These are phyloP conservation scores for Murina feae DNA, from an alignment of 2,113 vertebrate genomes.

Conservation along the genomic window DNA sequence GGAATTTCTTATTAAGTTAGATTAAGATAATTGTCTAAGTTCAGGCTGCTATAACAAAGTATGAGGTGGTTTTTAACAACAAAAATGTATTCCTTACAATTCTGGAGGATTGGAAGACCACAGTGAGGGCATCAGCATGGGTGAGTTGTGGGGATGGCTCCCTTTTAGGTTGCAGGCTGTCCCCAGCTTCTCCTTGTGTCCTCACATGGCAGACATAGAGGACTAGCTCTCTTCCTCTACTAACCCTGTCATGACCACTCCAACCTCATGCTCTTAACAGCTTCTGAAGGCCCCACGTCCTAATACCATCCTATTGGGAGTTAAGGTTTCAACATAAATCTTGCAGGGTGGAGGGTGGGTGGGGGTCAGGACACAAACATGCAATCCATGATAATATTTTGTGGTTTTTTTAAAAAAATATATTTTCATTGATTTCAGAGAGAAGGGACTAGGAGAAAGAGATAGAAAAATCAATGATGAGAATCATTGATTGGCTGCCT, in stretches of 20 bases:
- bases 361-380: not conserved
- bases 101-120: not conserved
- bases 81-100: not conserved
- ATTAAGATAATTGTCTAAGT: not conserved
- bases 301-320: not conserved
- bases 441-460: too few species aligned
- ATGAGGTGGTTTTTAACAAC: not conserved
- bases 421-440: too few species aligned
- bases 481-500: too few species aligned
- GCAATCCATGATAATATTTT: not conserved
- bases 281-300: not conserved
- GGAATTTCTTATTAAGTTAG: not conserved
- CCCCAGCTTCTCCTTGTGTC: not conserved
- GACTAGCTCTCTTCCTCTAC: not conserved
- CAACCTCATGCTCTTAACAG: not conserved
- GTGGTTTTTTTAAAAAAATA: too few species aligned
- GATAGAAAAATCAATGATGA: too few species aligned
- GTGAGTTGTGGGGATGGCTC: not conserved
- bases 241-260: not conserved
- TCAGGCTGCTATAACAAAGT: not conserved
- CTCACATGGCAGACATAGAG: not conserved
- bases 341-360: not conserved
- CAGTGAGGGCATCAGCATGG: not conserved
- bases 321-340: not conserved
- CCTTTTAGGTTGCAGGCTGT: not conserved